Evolutionary conservation across 2,797 vertebrate species (phyloP), one percentile per base, ranked within the genome.

Genomic region (Notolabrus celidotus): DNA sequence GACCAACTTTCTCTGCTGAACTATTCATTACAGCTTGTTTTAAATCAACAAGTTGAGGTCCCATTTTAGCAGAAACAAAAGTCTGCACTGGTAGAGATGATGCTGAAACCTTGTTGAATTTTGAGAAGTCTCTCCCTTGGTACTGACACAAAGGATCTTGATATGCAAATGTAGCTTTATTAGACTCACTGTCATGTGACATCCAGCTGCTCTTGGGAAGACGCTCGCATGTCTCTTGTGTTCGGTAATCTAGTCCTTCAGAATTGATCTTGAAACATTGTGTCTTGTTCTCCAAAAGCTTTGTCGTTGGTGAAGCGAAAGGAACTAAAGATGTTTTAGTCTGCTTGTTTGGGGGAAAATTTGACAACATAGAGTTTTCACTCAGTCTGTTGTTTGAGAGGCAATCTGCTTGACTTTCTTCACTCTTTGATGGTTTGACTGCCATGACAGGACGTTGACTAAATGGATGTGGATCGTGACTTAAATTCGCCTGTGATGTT

Each of bases 361-460:
- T 7, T 15, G 54, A 60, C 19, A 34, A 38, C n/a, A 23, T 27
- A 38, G 25, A 14, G 1, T 47, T 50, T 69, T 86, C 49, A n/a
- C 20, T 62, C 41, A 42, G 17, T 31, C 16, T 25, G 31, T 80
- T 67, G 66, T 46, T 46, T 25, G n/a, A 63, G n/a, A 34, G 42
- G 19, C 7, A 15, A 31, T 70, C 55, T 52, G 25, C 43, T 63
- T 50, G 75, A 66, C 29, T 62, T 52, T 88, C 81, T 34, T 87
- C 83, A 68, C 36, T 90, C 36, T 84, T 86, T 0, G 73, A 88
- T 45, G 83, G 82, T 53, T 82, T 91, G 4, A 83, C 85, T 70
- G 80, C 85, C 76, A 86, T 85, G 45, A 87, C 47, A 54, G 86
- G 85, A 47, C 64, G 57, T 50, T 66, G 70, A 73, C 41, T 81